Percentiles rank a stretch among this genome's conserved stretches.
Evolutionary conservation across 2,797 vertebrate genomes (phyloP).

Genomic region (Garrulus glandarius): DNA sequence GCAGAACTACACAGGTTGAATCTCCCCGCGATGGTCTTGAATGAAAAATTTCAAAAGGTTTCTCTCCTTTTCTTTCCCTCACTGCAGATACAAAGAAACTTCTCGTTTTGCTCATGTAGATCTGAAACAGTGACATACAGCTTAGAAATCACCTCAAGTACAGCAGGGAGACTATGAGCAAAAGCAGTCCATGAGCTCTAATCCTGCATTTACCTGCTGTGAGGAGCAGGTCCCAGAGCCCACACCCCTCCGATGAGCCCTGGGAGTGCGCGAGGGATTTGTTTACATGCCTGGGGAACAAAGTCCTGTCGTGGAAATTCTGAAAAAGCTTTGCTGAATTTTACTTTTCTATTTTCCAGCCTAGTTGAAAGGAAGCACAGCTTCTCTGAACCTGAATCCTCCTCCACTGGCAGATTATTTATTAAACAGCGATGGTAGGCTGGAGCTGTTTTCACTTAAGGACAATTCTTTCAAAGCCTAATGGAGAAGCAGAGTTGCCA

Average conservation of each 20-base stretch:
- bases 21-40: not conserved
- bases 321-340: conserved; percentile 18
- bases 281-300: not conserved
- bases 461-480: conserved; percentile 69
- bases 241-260: accelerated
- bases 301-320: conserved; percentile 15
- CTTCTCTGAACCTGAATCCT: conserved; percentile 36
- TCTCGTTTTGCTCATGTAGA: not conserved
- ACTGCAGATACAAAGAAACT: not conserved
- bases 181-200: not conserved
- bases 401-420: conserved; percentile 58
- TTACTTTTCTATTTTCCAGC: conserved; percentile 5
- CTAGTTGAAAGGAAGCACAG: conserved; percentile 48
- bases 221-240: not conserved
- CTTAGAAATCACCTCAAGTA: not conserved
- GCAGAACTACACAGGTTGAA: not conserved
- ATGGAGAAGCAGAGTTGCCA: conserved; percentile 72
- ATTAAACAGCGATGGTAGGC: conserved; percentile 63
- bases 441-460: conserved; percentile 75
- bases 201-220: not conserved
- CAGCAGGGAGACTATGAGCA: not conserved
- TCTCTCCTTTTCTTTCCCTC: not conserved
- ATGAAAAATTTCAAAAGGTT: not conserved
- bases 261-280: accelerated
- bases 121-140: not conserved